Conservation (phyloP, 2,888 invertebrate genomes). For the Eupithecia subfuscata region DNA sequence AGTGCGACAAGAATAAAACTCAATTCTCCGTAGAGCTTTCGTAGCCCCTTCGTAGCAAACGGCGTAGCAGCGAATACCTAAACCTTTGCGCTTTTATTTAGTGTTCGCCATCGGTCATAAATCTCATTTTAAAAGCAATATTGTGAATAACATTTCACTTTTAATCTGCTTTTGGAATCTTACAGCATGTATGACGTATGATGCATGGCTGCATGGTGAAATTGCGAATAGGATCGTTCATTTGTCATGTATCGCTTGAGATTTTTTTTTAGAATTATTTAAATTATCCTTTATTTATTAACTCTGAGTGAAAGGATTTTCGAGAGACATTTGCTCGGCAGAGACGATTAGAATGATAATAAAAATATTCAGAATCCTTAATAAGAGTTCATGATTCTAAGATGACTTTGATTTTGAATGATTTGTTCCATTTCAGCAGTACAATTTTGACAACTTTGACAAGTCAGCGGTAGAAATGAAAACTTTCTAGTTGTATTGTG, state of each 20-base stretch:
- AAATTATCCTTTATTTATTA: neutral
- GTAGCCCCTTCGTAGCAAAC: neutral
- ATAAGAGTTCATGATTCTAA: no score
- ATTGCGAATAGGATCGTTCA: neutral
- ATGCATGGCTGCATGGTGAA: neutral
- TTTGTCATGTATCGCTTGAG: neutral
- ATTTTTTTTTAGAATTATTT: neutral
- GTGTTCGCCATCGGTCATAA: neutral
- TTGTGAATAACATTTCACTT: neutral
- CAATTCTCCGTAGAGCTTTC: neutral
- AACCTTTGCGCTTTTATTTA: neutral
- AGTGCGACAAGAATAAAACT: neutral
- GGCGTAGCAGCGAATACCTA: neutral
- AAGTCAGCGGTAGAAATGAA: neutral
- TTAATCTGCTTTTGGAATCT: slow-evolving; percentile 6
- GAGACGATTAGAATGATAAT: neutral
- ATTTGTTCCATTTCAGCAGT: neutral
- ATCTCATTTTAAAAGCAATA: neutral
- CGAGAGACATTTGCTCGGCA: neutral
- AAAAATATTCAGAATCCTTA: no score
- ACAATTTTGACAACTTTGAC: neutral
- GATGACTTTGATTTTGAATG: neutral
- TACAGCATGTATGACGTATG: neutral
- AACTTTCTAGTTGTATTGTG: neutral
- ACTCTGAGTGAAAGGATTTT: neutral